A percentile compares a stretch with the other conserved stretches of the same genome.
Evolutionary conservation across 2,888 invertebrate species (phyloP).

Genomic region (Luperina testacea): DNA sequence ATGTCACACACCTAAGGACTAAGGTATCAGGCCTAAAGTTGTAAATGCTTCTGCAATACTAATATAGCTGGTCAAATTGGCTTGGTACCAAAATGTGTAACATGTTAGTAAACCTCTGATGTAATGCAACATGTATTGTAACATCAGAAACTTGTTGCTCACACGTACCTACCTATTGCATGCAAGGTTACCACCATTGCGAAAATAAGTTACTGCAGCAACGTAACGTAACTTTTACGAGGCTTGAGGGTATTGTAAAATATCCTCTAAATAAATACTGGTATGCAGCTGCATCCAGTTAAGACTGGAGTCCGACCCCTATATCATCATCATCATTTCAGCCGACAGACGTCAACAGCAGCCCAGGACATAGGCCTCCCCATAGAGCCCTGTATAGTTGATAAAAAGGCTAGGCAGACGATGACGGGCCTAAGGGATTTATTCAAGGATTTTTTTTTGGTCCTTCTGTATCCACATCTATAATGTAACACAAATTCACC

Average conservation of each 20-base stretch:
- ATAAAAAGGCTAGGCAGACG: neutral
- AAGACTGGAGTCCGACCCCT: neutral
- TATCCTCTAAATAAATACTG: neutral
- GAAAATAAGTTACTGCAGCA: neutral
- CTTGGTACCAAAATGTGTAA: neutral
- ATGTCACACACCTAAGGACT: neutral
- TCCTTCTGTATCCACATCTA: constrained; percentile 19
- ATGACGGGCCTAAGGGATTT: neutral
- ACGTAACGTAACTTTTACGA: neutral
- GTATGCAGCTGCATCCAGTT: neutral
- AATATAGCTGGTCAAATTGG: neutral
- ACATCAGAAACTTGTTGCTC: neutral
- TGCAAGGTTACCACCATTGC: neutral
- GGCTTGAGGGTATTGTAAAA: neutral
- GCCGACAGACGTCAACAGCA: no score
- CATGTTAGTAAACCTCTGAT: neutral
- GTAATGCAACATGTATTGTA: neutral
- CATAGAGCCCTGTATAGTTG: neutral
- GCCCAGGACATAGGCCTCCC: no score
- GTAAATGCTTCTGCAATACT: neutral
- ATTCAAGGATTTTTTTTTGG: no score
- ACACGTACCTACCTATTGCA: neutral
- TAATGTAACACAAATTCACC: constrained; percentile 6
- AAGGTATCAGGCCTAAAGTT: neutral
- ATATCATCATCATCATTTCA: no score